Evolutionary conservation across 2,797 vertebrate species (phyloP).

Genomic region (Huso huso): DNA sequence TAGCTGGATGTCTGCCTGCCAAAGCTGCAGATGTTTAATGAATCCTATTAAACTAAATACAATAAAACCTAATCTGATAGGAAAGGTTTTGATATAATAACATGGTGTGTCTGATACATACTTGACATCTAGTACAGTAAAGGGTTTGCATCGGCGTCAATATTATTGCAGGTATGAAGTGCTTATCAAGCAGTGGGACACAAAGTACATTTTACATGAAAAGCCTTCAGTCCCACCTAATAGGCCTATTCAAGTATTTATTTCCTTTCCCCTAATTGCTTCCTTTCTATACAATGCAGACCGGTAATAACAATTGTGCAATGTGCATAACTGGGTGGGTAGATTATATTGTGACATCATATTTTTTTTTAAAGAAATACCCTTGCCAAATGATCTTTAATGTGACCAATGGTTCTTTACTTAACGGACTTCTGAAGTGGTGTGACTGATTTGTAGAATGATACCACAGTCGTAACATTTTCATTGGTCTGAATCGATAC

Average conservation of each 20-base stretch:
- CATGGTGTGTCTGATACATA: conserved; percentile 35
- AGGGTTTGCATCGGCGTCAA: conserved; percentile 5
- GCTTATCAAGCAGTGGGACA: conserved; percentile 7
- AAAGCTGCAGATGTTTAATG: conserved; percentile 45
- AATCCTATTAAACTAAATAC: conserved; percentile 54
- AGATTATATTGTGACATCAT: too few relatives aligned
- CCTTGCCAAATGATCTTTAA: too few relatives aligned
- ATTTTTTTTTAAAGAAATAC: too few relatives aligned
- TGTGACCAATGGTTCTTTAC: too few relatives aligned
- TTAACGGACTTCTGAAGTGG: too few relatives aligned
- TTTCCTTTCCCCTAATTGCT: conserved; percentile 2
- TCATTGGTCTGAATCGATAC: too few relatives aligned
- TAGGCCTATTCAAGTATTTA: neutral
- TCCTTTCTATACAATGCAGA: neutral
- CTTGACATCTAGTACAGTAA: conserved; percentile 34
- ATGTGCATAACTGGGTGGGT: neutral
- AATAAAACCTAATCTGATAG: conserved; percentile 50
- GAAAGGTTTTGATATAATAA: conserved; percentile 40
- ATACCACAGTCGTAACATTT: too few relatives aligned
- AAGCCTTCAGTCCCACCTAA: neutral
- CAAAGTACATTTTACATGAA: neutral
- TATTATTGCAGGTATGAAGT: conserved; percentile 9
- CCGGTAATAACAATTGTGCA: neutral
- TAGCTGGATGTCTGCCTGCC: conserved; percentile 40
- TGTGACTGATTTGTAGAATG: too few relatives aligned